Evolutionary conservation across 2,113 vertebrate genomes (phyloP), one percentile per base, ranked within the genome.

Genomic region (Ranitomeya variabilis): DNA sequence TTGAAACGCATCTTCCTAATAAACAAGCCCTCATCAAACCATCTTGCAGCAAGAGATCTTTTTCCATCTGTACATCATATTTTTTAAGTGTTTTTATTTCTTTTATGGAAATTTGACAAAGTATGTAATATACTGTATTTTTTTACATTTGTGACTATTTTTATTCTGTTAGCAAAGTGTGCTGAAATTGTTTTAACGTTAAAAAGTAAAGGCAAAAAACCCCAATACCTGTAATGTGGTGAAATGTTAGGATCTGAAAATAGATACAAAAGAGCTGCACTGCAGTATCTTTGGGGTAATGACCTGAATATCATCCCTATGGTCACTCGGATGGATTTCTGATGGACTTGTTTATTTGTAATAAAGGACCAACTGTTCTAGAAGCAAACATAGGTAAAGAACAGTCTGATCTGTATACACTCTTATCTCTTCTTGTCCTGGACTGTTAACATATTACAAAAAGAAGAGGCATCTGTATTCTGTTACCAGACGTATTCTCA

Each of bases 401-500:
- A 89, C 87, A 89, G 73, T 11, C 31, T 89, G 87, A 69, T 89
- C 87, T 85, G 87, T 71, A 79, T 89, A 79, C 60, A 69, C 60
- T 37, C 18, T 85, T 79, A 89, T 85, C 81, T 84, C 37, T 10
- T 52, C 21, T 51, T 84, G 81, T 21, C 3, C 11, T 78, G 81
- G 23, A 12, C 74, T 66, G 12, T 66, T 67, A 82, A 18, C 60
- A 64, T 19, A 62, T 60, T 11, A 5, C 12, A 51, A 64, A 64
- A 51, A 66, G 55, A 78, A 21, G 3, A 11, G 37, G 37, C 3
- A 45, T 3, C 37, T 69, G 9, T 21, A 11, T n/a, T 10, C 18
- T 52, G 76, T 2, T 54, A 52, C 12, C 9, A 78, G 16, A 69
- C 6, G 18, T n/a, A 21, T 21, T 57, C 26, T 31, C 26, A 31